phyloP scores from a whole-genome alignment of 1,140 invertebrate genomes.

The Drosophila lacteicornis region DNA sequence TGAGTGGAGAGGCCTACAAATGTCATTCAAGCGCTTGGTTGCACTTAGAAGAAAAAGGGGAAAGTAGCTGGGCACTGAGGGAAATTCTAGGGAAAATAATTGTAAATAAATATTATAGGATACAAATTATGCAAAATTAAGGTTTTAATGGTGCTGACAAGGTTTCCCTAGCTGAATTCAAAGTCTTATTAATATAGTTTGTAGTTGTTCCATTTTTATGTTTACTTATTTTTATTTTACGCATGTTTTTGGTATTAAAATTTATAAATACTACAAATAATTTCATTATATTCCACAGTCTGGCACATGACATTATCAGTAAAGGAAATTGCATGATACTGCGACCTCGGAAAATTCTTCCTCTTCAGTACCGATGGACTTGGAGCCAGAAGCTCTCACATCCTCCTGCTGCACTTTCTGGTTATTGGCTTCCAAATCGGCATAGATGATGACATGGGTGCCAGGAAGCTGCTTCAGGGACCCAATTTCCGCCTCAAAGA shows the following conservation, averaged over 20 bases:
- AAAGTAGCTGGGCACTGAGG: background rate
- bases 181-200: background rate
- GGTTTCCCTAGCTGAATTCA: background rate
- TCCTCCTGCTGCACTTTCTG: background rate
- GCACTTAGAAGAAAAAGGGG: constrained; percentile 18
- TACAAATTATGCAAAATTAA: background rate
- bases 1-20: constrained; percentile 65
- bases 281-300: background rate
- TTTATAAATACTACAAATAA: background rate
- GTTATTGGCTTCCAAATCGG: background rate
- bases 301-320: background rate
- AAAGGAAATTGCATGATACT: background rate
- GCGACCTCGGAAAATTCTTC: background rate
- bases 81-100: background rate
- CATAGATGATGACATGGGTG: constrained; percentile 86
- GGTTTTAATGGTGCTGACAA: no score
- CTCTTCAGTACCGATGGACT: background rate
- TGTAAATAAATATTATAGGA: background rate
- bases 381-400: background rate
- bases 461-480: constrained; percentile 86
- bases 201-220: background rate
- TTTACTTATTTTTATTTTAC: background rate
- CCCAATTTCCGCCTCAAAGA: constrained; percentile 86
- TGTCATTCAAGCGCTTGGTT: constrained; percentile 58
- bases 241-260: background rate